phyloP scores from a whole-genome alignment of 2,113 vertebrate genomes.

The Oreocharis arfaki region DNA sequence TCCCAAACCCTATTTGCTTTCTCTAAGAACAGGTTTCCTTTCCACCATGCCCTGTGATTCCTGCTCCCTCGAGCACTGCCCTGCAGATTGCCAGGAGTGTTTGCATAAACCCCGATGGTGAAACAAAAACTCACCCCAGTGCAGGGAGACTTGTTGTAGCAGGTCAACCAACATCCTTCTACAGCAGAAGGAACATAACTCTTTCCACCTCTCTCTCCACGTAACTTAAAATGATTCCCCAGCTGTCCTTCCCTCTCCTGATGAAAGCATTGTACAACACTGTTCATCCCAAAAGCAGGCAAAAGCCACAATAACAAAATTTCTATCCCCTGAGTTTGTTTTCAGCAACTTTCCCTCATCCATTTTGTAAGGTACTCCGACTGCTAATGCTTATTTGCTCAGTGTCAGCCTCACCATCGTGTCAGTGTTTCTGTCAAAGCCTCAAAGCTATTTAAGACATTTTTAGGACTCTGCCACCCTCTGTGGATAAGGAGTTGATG shows the following conservation, averaged over 20 bases:
- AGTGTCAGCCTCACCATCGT: neutral
- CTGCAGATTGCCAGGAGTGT: neutral
- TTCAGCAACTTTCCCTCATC: neutral
- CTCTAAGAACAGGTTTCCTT: neutral
- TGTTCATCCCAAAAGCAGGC: neutral
- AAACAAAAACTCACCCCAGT: neutral
- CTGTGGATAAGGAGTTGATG: neutral
- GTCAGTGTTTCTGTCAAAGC: neutral
- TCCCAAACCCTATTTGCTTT: neutral
- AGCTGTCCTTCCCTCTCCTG: neutral
- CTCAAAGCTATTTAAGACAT: neutral
- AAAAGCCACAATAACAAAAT: neutral
- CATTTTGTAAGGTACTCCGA: neutral
- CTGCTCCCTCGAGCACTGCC: accelerated
- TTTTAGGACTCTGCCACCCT: neutral
- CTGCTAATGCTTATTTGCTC: neutral
- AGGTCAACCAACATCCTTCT: neutral
- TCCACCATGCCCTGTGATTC: neutral
- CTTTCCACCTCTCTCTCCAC: neutral
- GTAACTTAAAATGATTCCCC: neutral
- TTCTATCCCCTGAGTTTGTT: neutral
- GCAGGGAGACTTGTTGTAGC: neutral
- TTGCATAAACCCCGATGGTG: neutral
- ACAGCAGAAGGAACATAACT: neutral
- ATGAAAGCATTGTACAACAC: neutral